A percentile compares a stretch with the other conserved stretches of the same genome.
Evolutionary conservation across 1,140 invertebrate genomes (phyloP).

Genomic region (Ips typographus): DNA sequence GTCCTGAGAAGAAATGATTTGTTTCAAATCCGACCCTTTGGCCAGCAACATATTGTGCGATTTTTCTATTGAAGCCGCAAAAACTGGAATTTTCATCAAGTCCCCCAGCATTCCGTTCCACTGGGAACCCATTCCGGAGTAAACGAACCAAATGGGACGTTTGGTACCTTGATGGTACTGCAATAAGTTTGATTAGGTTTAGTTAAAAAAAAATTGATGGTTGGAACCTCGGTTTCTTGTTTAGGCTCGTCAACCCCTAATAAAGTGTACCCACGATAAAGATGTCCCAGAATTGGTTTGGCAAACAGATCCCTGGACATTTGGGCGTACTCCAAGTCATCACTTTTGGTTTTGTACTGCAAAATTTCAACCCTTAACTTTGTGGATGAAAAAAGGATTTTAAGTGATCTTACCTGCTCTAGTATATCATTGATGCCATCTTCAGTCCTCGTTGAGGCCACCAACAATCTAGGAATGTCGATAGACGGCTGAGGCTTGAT

Average conservation of each 20-base stretch:
- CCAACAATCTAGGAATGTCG: conserved; percentile 60
- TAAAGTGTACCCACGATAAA: conserved; percentile 62
- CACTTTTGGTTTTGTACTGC: conserved; percentile 23
- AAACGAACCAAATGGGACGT: conserved; percentile 62
- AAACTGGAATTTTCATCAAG: conserved; percentile 65
- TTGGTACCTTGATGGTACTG: conserved; percentile 54
- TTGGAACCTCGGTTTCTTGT: conserved; percentile 44
- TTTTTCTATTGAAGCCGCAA: conserved; percentile 65
- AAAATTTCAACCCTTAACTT: not conserved
- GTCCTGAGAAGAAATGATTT: conserved; percentile 75
- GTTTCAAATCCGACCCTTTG: conserved; percentile 75
- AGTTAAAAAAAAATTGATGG: not conserved
- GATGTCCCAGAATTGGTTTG: conserved; percentile 59
- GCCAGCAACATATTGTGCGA: conserved; percentile 72
- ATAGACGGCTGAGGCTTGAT: conserved; percentile 53
- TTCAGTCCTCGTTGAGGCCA: conserved; percentile 68
- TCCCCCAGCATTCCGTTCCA: conserved; percentile 67
- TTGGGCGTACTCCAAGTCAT: conserved; percentile 59
- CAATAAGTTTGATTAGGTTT: conserved; percentile 34
- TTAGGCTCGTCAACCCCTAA: conserved; percentile 46
- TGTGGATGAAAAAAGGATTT: not conserved
- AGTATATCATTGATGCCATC: conserved; percentile 64
- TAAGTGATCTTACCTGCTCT: conserved; percentile 51
- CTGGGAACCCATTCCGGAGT: conserved; percentile 72
- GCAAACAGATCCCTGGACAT: conserved; percentile 57